Base-by-base conservation (phyloP, 2,797 vertebrate genomes). In the Pogoniulus pusillus region DNA sequence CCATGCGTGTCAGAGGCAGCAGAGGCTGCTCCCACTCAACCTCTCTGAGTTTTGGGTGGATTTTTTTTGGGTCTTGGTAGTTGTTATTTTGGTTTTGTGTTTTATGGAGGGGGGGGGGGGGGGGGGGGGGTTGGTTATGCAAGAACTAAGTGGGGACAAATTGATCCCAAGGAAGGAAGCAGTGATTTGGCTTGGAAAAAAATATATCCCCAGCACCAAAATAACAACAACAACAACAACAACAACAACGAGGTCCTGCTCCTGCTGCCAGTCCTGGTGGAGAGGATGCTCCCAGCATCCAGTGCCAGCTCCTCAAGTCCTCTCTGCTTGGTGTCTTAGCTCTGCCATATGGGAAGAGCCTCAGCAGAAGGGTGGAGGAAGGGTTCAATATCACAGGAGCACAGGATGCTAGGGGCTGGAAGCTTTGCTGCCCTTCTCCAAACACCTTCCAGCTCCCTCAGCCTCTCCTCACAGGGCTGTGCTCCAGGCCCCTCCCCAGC, bases 61-160 rank as follows among this genome's bases (percentile, higher is more conserved):
- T 41, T 41, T 41, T 41, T 41, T 41, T 41, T 15, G 41, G 14
- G n/a, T n/a, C n/a, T n/a, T n/a, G n/a, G n/a, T n/a, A n/a, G n/a
- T n/a, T n/a, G n/a, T 41, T 17, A 15, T 41, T 41, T 41, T 41
- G 41, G 35, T 35, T 34, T 34, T 35, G 35, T 35, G 34, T 35
- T 35, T 35, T 35, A n/a, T n/a, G n/a, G n/a, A n/a, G n/a, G n/a
- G n/a, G n/a, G n/a, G n/a, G 34, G 34, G 34, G 34, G 35, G 34
- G 34, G 34, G 34, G 34, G 35, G 18, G 20, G 19, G 43, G 43
- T 18, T 62, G 32, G 78, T 96, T 93, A 73, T 89, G 95, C 95
- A 96, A 95, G 34, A 81, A 82, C 68, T 78, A 70, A 94, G 90
- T 59, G 22, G 81, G 78, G 87, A 66, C 55, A 81, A 71, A 89